These are phyloP conservation scores for Orchestia grillus DNA, from an alignment of 1,140 invertebrate species.

Conservation along the genomic window DNA sequence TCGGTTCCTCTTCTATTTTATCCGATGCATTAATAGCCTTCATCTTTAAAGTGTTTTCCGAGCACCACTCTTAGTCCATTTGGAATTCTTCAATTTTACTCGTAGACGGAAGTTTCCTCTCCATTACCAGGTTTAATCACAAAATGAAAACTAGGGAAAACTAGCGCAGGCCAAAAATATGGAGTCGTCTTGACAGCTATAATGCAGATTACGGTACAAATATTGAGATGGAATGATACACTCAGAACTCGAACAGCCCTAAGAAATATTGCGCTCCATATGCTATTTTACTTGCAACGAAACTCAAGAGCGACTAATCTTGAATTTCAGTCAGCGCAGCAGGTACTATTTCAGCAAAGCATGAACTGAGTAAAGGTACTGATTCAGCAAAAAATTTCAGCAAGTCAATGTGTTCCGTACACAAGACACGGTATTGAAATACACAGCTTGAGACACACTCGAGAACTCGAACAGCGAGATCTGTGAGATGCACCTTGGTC, in stretches of 20 bases:
- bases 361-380: no score
- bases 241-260: no score
- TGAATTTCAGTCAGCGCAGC: no score
- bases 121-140: neutral
- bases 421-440: neutral
- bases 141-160: neutral
- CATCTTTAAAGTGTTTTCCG: neutral
- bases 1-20: neutral
- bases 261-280: no score
- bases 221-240: no score
- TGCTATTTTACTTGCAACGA: no score
- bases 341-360: no score
- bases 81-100: neutral
- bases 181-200: no score
- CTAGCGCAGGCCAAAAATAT: neutral
- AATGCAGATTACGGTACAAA: no score
- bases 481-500: no score
- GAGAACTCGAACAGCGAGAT: no score
- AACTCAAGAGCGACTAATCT: no score
- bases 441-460: neutral
- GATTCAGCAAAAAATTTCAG: neutral
- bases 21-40: neutral
- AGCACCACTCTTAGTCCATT: neutral
- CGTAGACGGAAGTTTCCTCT: neutral
- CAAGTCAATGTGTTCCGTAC: neutral